Base-by-base conservation (phyloP, 2,113 vertebrate species). In the Heterotis niloticus region DNA sequence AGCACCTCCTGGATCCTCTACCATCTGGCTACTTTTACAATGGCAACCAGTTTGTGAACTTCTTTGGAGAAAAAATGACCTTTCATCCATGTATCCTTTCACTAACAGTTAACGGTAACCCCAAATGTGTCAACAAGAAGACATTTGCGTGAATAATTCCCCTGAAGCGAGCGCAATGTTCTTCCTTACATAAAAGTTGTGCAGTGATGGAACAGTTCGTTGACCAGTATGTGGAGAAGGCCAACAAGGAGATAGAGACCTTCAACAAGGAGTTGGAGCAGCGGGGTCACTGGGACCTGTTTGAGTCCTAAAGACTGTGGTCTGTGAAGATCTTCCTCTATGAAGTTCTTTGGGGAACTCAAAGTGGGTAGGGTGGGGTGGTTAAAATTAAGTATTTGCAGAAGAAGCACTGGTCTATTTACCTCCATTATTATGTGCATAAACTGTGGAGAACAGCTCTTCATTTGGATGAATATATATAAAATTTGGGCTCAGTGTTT, bases 11-110 rank as follows among this genome's bases (percentile, higher is more conserved):
- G 90, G 96, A 98, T 62, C 95, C 95, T 0, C 92, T 98, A 0
- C 96, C 96, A 81, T 89, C 93, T 60, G 96, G 96, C 75, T 98
- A 94, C 86, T 98, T 96, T 88, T 98, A 98, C 89, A 98, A 98
- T 0, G 96, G 97, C 57, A 92, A 91, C 51, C 96, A 96, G 66
- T 99, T 94, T 84, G 92, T 98, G 28, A 95, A 94, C 85, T 96
- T 96, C 84, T 98, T 97, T 88, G 97, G 97, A 78, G 95, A 95
- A 73, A 98, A 96, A 85, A 94, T 90, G 79, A 93, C 90, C 89
- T 91, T 94, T 86, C 97, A 98, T 81, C 97, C 97, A 24, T 23
- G 96, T 98, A 98, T 99, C 97, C 94, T 97, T 95, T 54, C 52
- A 17, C 29, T 52, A 51, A 16, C 10, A 74, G 14, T 4, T 1